These are phyloP conservation scores for Cebus imitator DNA, from an alignment of 2,113 vertebrate species.

Conservation along the genomic window DNA sequence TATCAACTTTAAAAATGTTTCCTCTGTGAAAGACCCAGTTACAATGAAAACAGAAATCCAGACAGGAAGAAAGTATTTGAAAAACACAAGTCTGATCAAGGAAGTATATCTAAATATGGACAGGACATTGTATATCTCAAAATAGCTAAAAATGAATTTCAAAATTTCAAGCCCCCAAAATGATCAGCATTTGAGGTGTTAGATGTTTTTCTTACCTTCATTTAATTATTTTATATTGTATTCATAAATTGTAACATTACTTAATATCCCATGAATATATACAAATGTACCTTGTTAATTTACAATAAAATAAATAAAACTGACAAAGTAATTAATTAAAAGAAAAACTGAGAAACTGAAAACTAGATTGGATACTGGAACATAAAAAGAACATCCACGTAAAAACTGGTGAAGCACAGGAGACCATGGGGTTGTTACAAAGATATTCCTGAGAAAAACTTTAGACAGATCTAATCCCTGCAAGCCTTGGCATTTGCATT, in stretches of 20 bases:
- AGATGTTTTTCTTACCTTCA: not conserved
- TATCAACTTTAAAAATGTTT: not conserved
- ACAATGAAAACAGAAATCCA: not conserved
- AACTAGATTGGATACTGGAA: not conserved
- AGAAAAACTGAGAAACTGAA: not conserved
- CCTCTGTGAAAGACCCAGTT: not conserved
- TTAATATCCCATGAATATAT: not conserved
- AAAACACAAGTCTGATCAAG: not conserved
- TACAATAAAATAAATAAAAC: not conserved
- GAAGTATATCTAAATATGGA: not conserved
- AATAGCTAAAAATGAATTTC: not conserved
- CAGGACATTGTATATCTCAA: not conserved
- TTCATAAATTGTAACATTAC: not conserved
- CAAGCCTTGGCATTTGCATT: not conserved
- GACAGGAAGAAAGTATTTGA: not conserved
- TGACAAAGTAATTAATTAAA: not conserved
- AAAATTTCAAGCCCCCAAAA: not conserved
- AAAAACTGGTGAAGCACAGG: not conserved
- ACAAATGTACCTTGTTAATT: not conserved
- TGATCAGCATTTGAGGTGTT: not conserved
- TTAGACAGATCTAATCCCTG: too few relatives aligned
- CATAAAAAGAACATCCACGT: not conserved
- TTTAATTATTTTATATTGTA: not conserved
- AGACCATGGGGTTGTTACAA: too few relatives aligned
- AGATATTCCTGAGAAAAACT: not conserved